Evolutionary conservation across 2,797 vertebrate species (phyloP), one percentile per base, ranked within the genome.

Genomic region (Enteromius trimaculatus): DNA sequence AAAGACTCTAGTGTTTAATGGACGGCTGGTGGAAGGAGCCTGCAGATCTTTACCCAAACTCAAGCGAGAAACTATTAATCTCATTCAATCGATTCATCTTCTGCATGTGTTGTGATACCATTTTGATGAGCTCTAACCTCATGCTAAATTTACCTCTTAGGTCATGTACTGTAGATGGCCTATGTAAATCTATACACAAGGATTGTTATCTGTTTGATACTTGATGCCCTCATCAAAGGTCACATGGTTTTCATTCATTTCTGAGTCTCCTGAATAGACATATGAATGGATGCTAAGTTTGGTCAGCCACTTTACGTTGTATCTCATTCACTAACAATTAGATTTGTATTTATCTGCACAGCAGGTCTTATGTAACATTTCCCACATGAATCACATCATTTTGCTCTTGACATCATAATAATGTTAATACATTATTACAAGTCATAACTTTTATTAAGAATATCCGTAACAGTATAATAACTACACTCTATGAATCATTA

Each of bases 171-270:
- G n/a, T n/a, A n/a, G n/a, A n/a, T 62, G 77, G 71, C 44, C 53
- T 80, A 78, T 82, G 79, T 84, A 80, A 85, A 79, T 66, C 75
- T 53, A 82, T 82, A 80, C 62, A 81, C 58, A 37, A 62, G 68
- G 75, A 70, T 77, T 70, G 47, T 68, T 77, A 42, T 70, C 16
- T 47, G 71, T 64, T 83, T 77, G 81, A 87, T 85, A 83, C 81
- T 19, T 16, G 49, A 80, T 87, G 88, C 88, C 92, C 90, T 87
- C 87, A 86, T 80, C 64, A 85, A 89, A 87, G 82, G 89, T 88
- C 49, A 81, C 86, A 82, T 26, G 69, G 34, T 47, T 16, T 62
- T 62, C 13, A 29, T 62, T 62, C 26, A 62, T 62, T 62, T 29
- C 58, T 62, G 23, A 62, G 29, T 62, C 58, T 29, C 58, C 23